Conservation (phyloP, 2,888 invertebrate genomes). For the Meiosimyza decipiens region DNA sequence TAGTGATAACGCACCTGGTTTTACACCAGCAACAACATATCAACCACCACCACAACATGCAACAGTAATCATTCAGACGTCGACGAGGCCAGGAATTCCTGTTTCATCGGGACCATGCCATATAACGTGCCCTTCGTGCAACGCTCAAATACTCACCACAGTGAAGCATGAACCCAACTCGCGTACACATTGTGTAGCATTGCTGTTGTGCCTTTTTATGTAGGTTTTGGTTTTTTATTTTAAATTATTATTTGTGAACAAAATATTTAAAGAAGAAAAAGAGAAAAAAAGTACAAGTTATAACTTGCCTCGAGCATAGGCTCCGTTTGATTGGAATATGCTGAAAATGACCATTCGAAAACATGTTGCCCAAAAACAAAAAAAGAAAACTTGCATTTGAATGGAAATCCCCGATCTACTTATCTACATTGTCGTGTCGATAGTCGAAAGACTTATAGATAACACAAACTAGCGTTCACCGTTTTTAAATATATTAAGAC, state of each 20-base stretch:
- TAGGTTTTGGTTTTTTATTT: constrained; percentile 50
- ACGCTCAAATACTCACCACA: constrained; percentile 61
- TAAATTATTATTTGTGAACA: neutral
- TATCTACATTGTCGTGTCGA: too few relatives aligned
- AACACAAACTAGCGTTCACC: too few relatives aligned
- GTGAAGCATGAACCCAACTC: constrained; percentile 51
- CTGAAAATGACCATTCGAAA: too few relatives aligned
- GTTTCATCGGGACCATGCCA: constrained; percentile 37
- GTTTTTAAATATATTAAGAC: too few relatives aligned
- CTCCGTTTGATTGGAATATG: too few relatives aligned
- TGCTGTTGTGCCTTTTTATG: constrained; percentile 46
- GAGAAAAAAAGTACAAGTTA: too few relatives aligned
- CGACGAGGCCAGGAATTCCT: neutral
- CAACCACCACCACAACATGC: constrained; percentile 36
- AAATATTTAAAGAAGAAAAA: too few relatives aligned
- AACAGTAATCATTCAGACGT: constrained; percentile 14
- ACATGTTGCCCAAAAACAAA: too few relatives aligned
- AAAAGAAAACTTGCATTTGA: too few relatives aligned
- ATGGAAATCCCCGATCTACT: too few relatives aligned
- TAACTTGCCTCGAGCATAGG: too few relatives aligned
- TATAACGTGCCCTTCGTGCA: constrained; percentile 66
- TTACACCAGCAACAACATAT: constrained; percentile 6
- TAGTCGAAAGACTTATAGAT: too few relatives aligned
- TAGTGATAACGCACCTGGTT: constrained; percentile 40
- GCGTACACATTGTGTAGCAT: constrained; percentile 43